Evolutionary conservation across 2,888 invertebrate genomes (phyloP).

Genomic region (Priocnemis perturbator): DNA sequence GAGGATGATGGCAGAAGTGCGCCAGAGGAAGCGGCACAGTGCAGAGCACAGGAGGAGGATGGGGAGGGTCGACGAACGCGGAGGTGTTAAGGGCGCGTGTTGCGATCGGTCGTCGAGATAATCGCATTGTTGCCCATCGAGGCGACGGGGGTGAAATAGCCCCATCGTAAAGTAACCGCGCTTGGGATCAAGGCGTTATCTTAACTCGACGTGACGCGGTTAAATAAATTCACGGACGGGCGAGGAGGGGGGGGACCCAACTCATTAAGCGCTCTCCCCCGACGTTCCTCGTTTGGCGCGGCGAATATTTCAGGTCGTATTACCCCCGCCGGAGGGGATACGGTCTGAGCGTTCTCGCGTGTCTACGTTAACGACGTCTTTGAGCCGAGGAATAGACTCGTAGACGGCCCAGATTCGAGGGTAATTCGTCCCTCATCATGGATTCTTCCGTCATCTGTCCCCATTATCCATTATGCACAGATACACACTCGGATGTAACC

Average conservation of each 20-base stretch:
- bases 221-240: conserved; percentile 1
- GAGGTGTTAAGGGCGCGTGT: conserved; percentile 35
- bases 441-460: no score
- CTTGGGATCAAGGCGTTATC: conserved; percentile 26
- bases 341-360: background rate
- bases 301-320: conserved; percentile 6
- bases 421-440: no score
- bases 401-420: no score
- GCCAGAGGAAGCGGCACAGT: background rate
- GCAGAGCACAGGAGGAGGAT: background rate
- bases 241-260: no score
- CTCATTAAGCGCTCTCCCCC: no score
- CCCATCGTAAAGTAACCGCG: conserved; percentile 27
- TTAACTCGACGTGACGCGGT: conserved; percentile 42
- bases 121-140: conserved; percentile 19
- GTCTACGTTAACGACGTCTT: no score
- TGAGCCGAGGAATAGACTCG: no score
- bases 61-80: background rate
- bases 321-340: background rate
- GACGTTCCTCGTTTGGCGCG: background rate
- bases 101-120: conserved; percentile 31
- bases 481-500: no score
- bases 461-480: no score
- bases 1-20: background rate
- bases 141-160: conserved; percentile 21